Evolutionary conservation across 2,888 invertebrate species (phyloP), one percentile per base, ranked within the genome.

Genomic region (Caenorhabditis uteleia): DNA sequence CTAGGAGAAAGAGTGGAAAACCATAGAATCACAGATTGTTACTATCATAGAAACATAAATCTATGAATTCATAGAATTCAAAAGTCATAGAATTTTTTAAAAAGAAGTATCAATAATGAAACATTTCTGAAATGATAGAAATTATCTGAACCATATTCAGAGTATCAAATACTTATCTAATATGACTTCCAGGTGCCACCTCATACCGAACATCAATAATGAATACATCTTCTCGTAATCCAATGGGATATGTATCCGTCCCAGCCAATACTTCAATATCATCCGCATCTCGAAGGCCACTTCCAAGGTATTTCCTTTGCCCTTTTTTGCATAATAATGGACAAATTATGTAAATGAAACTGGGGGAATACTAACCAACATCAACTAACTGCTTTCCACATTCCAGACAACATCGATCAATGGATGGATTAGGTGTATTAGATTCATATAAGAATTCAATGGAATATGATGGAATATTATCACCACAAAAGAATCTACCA

Each of bases 371-470:
- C n/a, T 14, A 27, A 1, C 10, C 20, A 1, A 21, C 39, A 18
- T 20, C 5, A 5, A 6, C 20, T 20, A 25, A 40, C 40, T 12
- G 4, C 23, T 23, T 26, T 6, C 3, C 18, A 4, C 27, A 23
- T 46, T 75, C 31, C 57, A 79, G 79, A 58, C 79, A 79, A 51
- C 79, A 79, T 55, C 75, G 77, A 14, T 79, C 79, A 8, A 70
- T 79, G 70, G 79, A 79, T 49, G 75, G 71, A 12, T 51, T 69
- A 2, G 69, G 69, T 14, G 57, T 64, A 7, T 49, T 69, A 1
- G 69, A 72, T 27, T 59, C 39, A 33, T 62, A 62, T 48, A 62
- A 62, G 18, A 47, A 56, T 25, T 49, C 56, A 10, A 39, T 55
- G 2, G 53, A 62, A 25, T 62, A 51, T 33, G 55, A 55, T 26